Conservation (phyloP, 2,113 vertebrate genomes). For the Probosciger aterrimus region DNA sequence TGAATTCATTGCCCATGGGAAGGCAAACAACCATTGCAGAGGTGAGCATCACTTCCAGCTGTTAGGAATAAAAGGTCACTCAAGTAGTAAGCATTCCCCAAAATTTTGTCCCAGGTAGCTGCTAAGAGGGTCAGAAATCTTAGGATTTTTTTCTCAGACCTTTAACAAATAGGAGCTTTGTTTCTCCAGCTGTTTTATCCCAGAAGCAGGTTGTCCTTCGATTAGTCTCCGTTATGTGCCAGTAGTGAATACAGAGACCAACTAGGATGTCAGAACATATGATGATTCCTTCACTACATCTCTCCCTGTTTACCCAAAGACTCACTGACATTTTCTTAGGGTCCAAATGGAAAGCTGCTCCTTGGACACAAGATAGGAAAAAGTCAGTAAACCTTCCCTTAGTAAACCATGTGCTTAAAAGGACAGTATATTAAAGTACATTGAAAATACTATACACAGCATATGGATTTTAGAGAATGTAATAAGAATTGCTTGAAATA, state of each 20-base stretch:
- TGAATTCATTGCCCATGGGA: conserved; percentile 62
- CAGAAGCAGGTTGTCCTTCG: neutral
- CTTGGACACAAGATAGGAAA: neutral
- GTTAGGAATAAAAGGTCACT: neutral
- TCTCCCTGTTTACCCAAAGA: neutral
- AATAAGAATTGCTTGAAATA: neutral
- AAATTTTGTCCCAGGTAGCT: neutral
- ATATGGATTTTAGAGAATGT: neutral
- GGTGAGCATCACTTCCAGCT: conserved; percentile 54
- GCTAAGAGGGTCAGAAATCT: neutral
- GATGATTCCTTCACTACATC: neutral
- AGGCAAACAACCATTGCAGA: conserved; percentile 58
- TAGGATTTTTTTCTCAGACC: neutral
- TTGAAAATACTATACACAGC: neutral
- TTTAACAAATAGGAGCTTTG: neutral
- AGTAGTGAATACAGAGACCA: neutral
- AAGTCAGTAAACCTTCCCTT: neutral
- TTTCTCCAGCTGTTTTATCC: too few relatives aligned
- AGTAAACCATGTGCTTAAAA: neutral
- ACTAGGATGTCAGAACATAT: neutral
- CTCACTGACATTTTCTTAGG: neutral
- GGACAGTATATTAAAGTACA: neutral
- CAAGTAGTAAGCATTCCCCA: neutral
- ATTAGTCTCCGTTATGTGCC: neutral
- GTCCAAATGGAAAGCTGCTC: neutral